Evolutionary conservation across 1,140 invertebrate genomes (phyloP), one percentile per base, ranked within the genome.

Genomic region (Bombus superbus): DNA sequence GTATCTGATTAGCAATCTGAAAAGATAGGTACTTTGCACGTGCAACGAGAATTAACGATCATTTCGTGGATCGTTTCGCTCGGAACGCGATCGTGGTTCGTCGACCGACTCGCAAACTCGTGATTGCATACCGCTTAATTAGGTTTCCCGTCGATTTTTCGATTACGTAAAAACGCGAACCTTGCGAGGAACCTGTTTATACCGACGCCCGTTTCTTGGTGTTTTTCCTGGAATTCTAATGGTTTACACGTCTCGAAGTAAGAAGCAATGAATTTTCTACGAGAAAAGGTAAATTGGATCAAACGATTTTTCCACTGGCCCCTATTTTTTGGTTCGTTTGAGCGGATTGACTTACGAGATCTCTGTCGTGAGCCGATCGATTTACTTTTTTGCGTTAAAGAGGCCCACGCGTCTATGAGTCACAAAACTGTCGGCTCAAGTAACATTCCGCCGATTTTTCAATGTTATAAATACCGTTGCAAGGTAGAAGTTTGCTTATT

Each of bases 91-190:
- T 57, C 32, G 22, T 42, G 73, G 32, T 75, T 35, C 22, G 22
- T 42, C 35, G 47, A 42, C 53, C 35, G 53, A 74, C 32, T 42
- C 40, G 72, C 32, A 74, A 62, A 62, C 13, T 32, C 32, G 18
- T 35, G n/a, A 83, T 83, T n/a, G 73, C 81, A 68, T 76, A 77
- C 73, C 81, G 11, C 62, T 57, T 83, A 77, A 84, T 84, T 84
- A 84, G n/a, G 57, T 28, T 71, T 72, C 66, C 68, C 47, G 35
- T 72, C 47, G 47, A 81, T 59, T 69, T 77, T 77, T 68, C 73
- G 18, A 25, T 80, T 68, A 59, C 74, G 44, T 78, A 42, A 69
- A 83, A 59, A 44, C 38, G 22, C 42, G 2, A 22, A 22, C 22
- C 40, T 78, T 78, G 28, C 32, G 6, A n/a, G 9, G 13, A 75